Base-by-base conservation (phyloP, 2,888 invertebrate genomes). In the Colletes collaris region DNA sequence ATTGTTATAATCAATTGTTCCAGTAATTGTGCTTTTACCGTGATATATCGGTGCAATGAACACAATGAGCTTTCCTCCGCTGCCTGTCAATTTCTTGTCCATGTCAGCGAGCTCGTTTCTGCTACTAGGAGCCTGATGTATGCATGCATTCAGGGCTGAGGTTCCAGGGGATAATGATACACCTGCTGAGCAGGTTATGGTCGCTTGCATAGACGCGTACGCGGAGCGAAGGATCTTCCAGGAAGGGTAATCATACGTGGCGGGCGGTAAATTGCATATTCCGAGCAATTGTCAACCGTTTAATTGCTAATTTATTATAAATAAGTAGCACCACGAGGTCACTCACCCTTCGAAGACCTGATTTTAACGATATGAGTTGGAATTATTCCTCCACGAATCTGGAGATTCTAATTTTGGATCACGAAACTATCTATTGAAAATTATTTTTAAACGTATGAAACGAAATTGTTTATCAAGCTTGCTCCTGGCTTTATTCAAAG, bases 61-160 rank as follows among this genome's bases (percentile, higher is more conserved):
- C 44, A 16, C 16, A 10, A 46, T 46, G 44, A 13, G 19, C 19
- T 13, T 6, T 11, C 50, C 35, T 16, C 16, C 16, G n/a, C 3
- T 13, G 4, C 3, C 55, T 56, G 46, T 56, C 66, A 46, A 46
- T 46, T 35, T 13, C 44, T 19, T 19, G 16, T 7, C 13, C 44
- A 44, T 16, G 19, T 16, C 35, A 49, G 46, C 37, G 8, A 46
- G 46, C 44, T 37, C 10, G 8, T 49, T 63, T 56, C 62, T 56
- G 53, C 49, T 35, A 37, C 16, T 55, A 8, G n/a, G 4, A n/a
- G 44, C 62, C 5, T 63, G 16, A 70, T 55, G 16, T 53, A 70
- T 56, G 62, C 70, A 27, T 49, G 46, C 46, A 35, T 37, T 62
- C 46, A 53, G 44, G 60, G 19, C 0, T 52, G 53, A 70, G 46